Conservation (phyloP, 2,888 invertebrate genomes). For the Drosophila ustulata region DNA sequence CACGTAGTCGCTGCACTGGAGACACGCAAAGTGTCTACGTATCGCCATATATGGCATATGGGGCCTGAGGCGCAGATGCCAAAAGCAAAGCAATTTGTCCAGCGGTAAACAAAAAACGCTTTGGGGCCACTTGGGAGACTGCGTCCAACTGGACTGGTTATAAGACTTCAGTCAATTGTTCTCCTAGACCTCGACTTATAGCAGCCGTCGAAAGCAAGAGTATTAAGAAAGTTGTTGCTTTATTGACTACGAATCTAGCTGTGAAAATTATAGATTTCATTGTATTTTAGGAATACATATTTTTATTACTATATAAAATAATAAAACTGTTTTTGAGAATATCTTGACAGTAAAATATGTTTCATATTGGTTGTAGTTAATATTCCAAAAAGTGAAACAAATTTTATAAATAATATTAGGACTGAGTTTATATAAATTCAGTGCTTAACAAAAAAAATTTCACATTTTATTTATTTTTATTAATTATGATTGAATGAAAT, state of each 20-base stretch:
- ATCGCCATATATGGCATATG: slow-evolving; percentile 70
- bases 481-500: too few relatives aligned
- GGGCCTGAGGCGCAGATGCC: slow-evolving; percentile 70
- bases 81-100: slow-evolving; percentile 79
- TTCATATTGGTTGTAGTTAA: too few relatives aligned
- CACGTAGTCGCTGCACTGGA: slow-evolving; percentile 9
- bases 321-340: too few relatives aligned
- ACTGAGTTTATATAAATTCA: too few relatives aligned
- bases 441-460: too few relatives aligned
- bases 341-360: too few relatives aligned
- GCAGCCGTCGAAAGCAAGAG: slow-evolving; percentile 40
- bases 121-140: slow-evolving; percentile 45
- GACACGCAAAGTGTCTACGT: slow-evolving; percentile 77
- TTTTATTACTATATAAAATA: neutral
- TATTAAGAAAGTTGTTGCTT: slow-evolving; percentile 21
- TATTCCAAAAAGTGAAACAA: too few relatives aligned
- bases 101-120: slow-evolving; percentile 72
- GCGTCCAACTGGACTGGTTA: slow-evolving; percentile 40
- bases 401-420: too few relatives aligned
- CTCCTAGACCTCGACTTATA: slow-evolving; percentile 9
- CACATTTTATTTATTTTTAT: too few relatives aligned
- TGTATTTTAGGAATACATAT: neutral
- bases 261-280: neutral
- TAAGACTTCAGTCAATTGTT: slow-evolving; percentile 47
- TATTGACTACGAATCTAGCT: neutral